phyloP scores from a whole-genome alignment of 2,888 invertebrate genomes.

The Chrysolina oricalcia region DNA sequence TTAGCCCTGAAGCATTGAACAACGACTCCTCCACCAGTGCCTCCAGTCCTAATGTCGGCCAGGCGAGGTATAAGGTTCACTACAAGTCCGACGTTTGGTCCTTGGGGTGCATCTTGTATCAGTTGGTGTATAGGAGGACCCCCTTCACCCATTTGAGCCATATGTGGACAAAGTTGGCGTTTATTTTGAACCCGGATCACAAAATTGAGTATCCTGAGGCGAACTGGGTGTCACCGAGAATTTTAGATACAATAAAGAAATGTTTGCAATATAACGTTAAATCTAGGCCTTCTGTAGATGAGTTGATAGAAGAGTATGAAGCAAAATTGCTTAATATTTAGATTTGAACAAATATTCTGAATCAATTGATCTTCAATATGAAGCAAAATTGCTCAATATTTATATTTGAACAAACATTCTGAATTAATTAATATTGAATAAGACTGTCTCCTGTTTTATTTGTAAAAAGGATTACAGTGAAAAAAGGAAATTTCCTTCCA shows the following conservation, averaged over 20 bases:
- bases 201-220: slow-evolving; percentile 82
- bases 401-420: not conserved
- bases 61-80: slow-evolving; percentile 75
- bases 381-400: slow-evolving; percentile 44
- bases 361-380: slow-evolving; percentile 48
- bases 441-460: too few species aligned
- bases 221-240: slow-evolving; percentile 74
- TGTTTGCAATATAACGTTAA: slow-evolving; percentile 85
- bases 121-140: slow-evolving; percentile 90
- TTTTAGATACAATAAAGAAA: slow-evolving; percentile 79
- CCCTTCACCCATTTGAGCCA: slow-evolving; percentile 87
- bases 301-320: slow-evolving; percentile 75
- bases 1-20: slow-evolving; percentile 94
- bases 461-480: too few species aligned
- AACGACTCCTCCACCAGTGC: slow-evolving; percentile 72
- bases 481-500: too few species aligned
- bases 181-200: slow-evolving; percentile 71
- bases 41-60: slow-evolving; percentile 65
- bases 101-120: slow-evolving; percentile 95
- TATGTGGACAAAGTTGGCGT: slow-evolving; percentile 56
- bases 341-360: too few species aligned
- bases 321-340: slow-evolving; percentile 33
- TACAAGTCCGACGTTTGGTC: slow-evolving; percentile 98
- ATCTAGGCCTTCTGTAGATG: slow-evolving; percentile 82
- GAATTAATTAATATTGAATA: too few species aligned